Conservation (phyloP, 2,797 vertebrate species). For the Pseudomugil gertrudae region DNA sequence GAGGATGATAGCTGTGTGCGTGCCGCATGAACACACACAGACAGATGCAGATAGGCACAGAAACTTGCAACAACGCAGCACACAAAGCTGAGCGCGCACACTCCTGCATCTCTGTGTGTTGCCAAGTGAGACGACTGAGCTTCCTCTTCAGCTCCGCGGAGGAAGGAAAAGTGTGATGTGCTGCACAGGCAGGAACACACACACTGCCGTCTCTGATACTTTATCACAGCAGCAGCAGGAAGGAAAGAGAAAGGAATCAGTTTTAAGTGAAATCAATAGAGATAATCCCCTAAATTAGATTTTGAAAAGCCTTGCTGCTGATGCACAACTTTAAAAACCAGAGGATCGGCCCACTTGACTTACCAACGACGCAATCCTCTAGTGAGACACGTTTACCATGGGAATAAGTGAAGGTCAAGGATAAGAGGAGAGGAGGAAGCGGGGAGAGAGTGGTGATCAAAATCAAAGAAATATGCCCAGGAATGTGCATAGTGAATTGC, state of each 20-base stretch:
- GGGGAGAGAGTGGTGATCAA: slow-evolving; percentile 32
- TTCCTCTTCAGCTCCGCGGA: slow-evolving; percentile 45
- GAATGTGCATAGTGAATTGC: slow-evolving; percentile 59
- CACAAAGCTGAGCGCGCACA: slow-evolving; percentile 39
- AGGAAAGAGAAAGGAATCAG: slow-evolving; percentile 70
- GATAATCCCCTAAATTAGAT: slow-evolving; percentile 85
- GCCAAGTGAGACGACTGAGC: slow-evolving; percentile 60
- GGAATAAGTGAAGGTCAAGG: slow-evolving; percentile 78
- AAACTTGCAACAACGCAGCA: slow-evolving; percentile 42
- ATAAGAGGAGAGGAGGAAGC: slow-evolving; percentile 53
- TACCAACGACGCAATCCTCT: slow-evolving; percentile 65
- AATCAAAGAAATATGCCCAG: slow-evolving; percentile 55
- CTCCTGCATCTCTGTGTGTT: slow-evolving; percentile 35
- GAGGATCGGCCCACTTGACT: slow-evolving; percentile 78
- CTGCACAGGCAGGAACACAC: slow-evolving; percentile 38
- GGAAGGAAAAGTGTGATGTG: slow-evolving; percentile 43
- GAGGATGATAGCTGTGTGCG: slow-evolving; percentile 67
- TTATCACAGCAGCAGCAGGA: slow-evolving; percentile 63
- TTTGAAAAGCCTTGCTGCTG: slow-evolving; percentile 74
- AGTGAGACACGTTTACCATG: slow-evolving; percentile 74
- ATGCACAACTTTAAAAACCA: slow-evolving; percentile 71
- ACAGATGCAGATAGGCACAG: slow-evolving; percentile 60
- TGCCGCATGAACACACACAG: slow-evolving; percentile 58
- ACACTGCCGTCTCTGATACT: slow-evolving; percentile 41
- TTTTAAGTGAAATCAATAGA: slow-evolving; percentile 85